Percentiles rank a stretch among this genome's conserved stretches.
These are phyloP conservation scores for Cinclus cinclus DNA, from an alignment of 2,113 vertebrate species.

Conservation along the genomic window DNA sequence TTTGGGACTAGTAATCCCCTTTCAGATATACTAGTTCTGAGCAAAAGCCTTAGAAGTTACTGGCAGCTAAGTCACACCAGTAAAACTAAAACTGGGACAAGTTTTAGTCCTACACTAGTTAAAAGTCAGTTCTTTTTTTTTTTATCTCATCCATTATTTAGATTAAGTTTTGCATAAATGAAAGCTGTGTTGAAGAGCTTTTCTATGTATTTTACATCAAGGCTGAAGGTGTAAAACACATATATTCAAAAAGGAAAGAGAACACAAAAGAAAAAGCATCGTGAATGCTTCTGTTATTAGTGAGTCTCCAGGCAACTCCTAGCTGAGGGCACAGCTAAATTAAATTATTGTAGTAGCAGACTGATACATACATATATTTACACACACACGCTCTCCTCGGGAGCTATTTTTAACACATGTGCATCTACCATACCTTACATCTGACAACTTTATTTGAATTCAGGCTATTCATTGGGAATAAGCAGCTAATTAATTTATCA, in stretches of 20 bases:
- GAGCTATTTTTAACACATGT: constrained; percentile 33
- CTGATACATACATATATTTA: background rate
- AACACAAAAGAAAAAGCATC: background rate
- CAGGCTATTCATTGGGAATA: constrained; percentile 21
- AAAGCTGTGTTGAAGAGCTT: background rate
- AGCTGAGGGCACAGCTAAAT: constrained; percentile 49
- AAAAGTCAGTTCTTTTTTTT: background rate
- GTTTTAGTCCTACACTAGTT: background rate
- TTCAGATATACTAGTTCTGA: background rate
- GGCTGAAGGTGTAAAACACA: background rate
- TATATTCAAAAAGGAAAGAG: background rate
- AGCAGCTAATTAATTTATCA: constrained; percentile 56
- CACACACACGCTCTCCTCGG: background rate
- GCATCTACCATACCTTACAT: constrained; percentile 5
- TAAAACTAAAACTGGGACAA: background rate
- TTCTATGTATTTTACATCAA: background rate
- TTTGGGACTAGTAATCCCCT: background rate
- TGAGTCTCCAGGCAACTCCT: constrained; percentile 19
- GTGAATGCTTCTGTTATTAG: constrained; percentile 22
- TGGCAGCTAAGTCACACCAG: background rate
- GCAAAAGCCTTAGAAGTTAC: background rate
- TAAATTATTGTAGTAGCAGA: constrained; percentile 5
- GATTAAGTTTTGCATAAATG: background rate
- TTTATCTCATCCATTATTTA: background rate
- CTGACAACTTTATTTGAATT: constrained; percentile 44